Base-by-base conservation (phyloP, 2,113 vertebrate genomes). In the Rafetus swinhoei region DNA sequence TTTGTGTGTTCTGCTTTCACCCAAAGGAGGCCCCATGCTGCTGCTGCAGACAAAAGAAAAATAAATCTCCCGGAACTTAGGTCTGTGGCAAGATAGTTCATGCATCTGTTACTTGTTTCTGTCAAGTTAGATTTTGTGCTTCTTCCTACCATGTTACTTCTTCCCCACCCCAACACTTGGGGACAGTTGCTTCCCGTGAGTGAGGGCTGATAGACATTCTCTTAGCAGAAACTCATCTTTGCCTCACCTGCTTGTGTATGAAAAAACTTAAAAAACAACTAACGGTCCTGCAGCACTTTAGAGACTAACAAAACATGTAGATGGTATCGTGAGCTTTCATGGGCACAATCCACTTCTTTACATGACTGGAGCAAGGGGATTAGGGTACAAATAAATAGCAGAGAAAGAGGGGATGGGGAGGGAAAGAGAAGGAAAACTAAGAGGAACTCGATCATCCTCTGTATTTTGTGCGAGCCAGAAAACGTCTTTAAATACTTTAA, bases 151-250 rank as follows among this genome's bases (percentile, higher is more conserved):
- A 39, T 3, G 9, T 50, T 93, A 0, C 74, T 29, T 95, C 25
- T 93, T n/a, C 82, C 79, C 9, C 18, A 45, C 60, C 60, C 85
- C 82, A 60, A 29, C 2, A 86, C 9, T 74, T 69, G 62, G 32
- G 12, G 62, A 69, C 52, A 0, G 55, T 19, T 87, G n/a, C 56
- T 89, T 29, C 53, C 0, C 1, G 9, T 6, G 55, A 0, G 0
- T 85, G 56, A 94, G 54, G 25, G 90, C 76, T 1, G 53, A 81
- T 79, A 7, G 80, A 56, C 3, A 2, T 3, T 79, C 86, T 93
- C 83, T 81, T 69, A 79, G 93, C 65, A 65, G 89, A 82, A 93
- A 18, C 2, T 0, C 45, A n/a, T 50, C 1, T 22, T 72, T 80
- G 39, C 92, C 84, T 90, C 27, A 93, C 94, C 90, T 96, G 90